A percentile compares a stretch with the other conserved stretches of the same genome.
Conservation (phyloP, 2,888 invertebrate genomes). For the Lathronympha strigana region DNA sequence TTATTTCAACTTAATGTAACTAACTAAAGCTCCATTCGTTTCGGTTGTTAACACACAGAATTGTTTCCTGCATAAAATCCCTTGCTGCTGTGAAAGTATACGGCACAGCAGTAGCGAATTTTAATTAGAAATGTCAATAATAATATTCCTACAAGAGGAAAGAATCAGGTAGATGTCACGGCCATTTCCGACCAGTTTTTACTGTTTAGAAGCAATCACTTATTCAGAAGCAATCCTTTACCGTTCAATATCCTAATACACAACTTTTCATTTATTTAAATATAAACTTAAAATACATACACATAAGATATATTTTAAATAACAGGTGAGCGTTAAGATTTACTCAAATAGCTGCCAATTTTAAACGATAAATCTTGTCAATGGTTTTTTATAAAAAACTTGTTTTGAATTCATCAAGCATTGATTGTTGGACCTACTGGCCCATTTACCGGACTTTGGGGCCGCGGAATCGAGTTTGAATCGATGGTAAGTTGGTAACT, state of each 20-base stretch:
- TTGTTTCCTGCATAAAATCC: too few relatives aligned
- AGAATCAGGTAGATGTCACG: slow-evolving; percentile 7
- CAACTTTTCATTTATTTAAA: background rate
- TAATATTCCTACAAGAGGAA: slow-evolving; percentile 12
- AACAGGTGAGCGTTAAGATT: slow-evolving; percentile 43
- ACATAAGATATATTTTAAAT: slow-evolving; percentile 15
- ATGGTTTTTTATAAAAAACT: slow-evolving; percentile 57
- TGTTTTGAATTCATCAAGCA: slow-evolving; percentile 62
- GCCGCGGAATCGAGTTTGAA: slow-evolving; percentile 51
- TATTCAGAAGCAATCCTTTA: slow-evolving; percentile 36
- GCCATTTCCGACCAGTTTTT: slow-evolving; percentile 17
- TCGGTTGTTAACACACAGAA: too few relatives aligned
- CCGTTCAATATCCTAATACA: slow-evolving; percentile 16
- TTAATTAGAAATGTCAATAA: slow-evolving; percentile 10
- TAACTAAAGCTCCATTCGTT: too few relatives aligned
- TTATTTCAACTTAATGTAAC: too few relatives aligned
- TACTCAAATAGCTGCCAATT: slow-evolving; percentile 54
- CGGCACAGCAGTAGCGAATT: background rate
- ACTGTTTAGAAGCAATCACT: slow-evolving; percentile 27
- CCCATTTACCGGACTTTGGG: slow-evolving; percentile 55
- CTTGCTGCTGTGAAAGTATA: too few relatives aligned
- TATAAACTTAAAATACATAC: background rate
- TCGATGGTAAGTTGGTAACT: slow-evolving; percentile 8
- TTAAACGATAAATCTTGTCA: slow-evolving; percentile 61
- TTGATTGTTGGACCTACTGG: slow-evolving; percentile 61